Evolutionary conservation across 2,888 invertebrate genomes (phyloP), one percentile per base, ranked within the genome.

Genomic region (Tachina fera): DNA sequence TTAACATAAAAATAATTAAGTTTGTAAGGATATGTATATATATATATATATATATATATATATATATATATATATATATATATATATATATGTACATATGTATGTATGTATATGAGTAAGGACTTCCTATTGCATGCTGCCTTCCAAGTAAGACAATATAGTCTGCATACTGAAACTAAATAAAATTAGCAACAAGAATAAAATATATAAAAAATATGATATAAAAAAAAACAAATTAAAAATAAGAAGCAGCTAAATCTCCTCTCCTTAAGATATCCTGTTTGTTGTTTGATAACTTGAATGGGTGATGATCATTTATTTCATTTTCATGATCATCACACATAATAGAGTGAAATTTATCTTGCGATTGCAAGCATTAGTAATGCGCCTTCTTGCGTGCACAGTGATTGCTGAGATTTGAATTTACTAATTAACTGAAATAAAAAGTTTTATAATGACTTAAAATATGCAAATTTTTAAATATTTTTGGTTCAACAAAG

Each of bases 261-360:
- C 39, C 56, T 47, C 72, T 72, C 72, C 11, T 77, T 49, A 75
- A 85, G 78, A 85, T 85, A 82, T 85, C 85, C 85, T 82, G 85
- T 78, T 74, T 81, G 41, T 77, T 74, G 72, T 76, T 58, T 67
- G 74, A 22, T 31, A 49, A 67, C 19, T 45, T 67, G 51, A 60
- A 61, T 41, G 51, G 43, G 61, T 58, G 49, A 65, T 63, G 82
- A 76, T 75, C 43, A 82, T 75, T 31, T 31, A 31, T 43, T 63
- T 81, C 9, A 39, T 74, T 71, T 70, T 65, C 78, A 82, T 60
- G 63, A 81, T 85, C 63, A 58, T 31, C 56, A 75, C 47, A 1
- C n/a, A 31, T 31, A 39, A 56, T 22, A 41, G 11, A 61, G 4
- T 31, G 47, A 22, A 65, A 58, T 13, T 43, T 22, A 74, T 19